These are phyloP conservation scores for Morbakka virulenta DNA, from an alignment of 30 jellyfish, hydroid and myxozoan species.

Conservation along the genomic window DNA sequence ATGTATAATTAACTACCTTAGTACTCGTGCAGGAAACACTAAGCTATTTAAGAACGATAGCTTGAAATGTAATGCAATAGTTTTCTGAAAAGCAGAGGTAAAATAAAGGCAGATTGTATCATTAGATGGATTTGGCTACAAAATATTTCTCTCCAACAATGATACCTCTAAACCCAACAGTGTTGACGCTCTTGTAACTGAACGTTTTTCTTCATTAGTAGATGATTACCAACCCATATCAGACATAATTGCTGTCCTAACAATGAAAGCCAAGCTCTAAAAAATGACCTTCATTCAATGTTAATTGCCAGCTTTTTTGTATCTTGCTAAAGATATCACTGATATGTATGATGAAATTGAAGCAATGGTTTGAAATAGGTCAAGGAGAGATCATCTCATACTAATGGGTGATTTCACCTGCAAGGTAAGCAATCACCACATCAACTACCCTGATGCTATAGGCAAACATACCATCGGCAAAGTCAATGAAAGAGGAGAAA, in stretches of 20 bases:
- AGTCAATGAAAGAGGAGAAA: slow-evolving; percentile 18
- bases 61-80: not conserved
- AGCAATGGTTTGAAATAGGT: not conserved
- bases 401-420: slow-evolving; percentile 22
- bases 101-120: slow-evolving; percentile 3
- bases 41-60: not conserved
- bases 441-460: slow-evolving; percentile 5
- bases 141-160: not conserved
- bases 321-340: slow-evolving; percentile 7
- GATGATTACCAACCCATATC: slow-evolving; percentile 21
- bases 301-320: slow-evolving; percentile 15
- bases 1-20: slow-evolving; percentile 1
- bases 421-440: slow-evolving; percentile 1
- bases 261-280: slow-evolving; percentile 3
- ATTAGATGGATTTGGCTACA: not conserved
- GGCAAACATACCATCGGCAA: slow-evolving; percentile 24
- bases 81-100: slow-evolving; percentile 10
- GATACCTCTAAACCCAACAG: slow-evolving; percentile 13
- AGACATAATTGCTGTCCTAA: slow-evolving; percentile 9
- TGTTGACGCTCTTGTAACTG: not conserved
- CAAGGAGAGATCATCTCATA: slow-evolving; percentile 40
- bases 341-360: not conserved
- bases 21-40: not conserved
- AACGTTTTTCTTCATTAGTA: not conserved
- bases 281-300: slow-evolving; percentile 7